Base-by-base conservation (phyloP, 2,888 invertebrate species). In the Rapana venosa region DNA sequence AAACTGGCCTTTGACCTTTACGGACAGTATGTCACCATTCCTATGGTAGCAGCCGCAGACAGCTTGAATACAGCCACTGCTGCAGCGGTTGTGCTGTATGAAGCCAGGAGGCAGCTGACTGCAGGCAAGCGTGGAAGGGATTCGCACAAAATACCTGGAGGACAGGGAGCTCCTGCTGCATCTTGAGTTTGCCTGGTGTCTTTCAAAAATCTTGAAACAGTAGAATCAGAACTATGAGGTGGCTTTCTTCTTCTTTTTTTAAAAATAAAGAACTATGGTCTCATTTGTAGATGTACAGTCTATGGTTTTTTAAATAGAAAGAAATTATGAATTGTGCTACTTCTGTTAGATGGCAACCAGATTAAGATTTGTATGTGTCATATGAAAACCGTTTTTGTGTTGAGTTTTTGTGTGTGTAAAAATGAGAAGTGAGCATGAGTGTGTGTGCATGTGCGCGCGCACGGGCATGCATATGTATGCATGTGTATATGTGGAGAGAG, bases 21-120 rank as follows among this genome's bases (percentile, higher is more conserved):
- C 89, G 98, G 98, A 20, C 95, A 97, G 58, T 97, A 98, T 92
- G 95, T 99, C 61, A 97, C 98, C 95, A 97, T 99, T 92, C 98
- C 99, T 0, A 96, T 99, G 93, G 97, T 97, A 90, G 97, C 97
- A 94, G 97, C 97, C 13, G 97, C 98, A 0, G 98, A 99, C 87
- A 98, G 98, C 96, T 97, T 99, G 88, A 99, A 99, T 96, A 97
- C 97, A 4, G 97, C 98, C 13, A 97, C 98, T 95, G 98, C 99
- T 0, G 96, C 98, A 35, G 98, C 98, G 30, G 97, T 99, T 77
- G 97, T 99, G 93, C 97, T 97, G 47, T 99, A 98, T 96, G 98
- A 99, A 97, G 97, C 98, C 87, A 97, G 92, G 13, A 92, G 92
- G 90, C 94, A 94, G 85, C 88, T 93, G 17, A 84, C 87, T 22